Base-by-base conservation (phyloP, 2,797 vertebrate species). In the Mycteria americana region DNA sequence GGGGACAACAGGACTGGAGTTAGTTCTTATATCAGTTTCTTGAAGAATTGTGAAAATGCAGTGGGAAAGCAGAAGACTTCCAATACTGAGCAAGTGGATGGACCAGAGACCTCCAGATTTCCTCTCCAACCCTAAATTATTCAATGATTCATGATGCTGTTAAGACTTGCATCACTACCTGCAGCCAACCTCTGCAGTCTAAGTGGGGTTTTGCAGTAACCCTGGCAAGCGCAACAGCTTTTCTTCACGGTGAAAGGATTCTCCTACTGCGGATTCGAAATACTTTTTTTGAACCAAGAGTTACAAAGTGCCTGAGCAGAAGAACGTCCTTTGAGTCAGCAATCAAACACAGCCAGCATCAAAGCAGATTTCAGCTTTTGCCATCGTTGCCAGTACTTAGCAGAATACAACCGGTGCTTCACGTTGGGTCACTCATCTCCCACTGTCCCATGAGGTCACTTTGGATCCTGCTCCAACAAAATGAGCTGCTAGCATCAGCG, bases 211-310 rank as follows among this genome's bases (percentile, higher is more conserved):
- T 41, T n/a, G 73, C 69, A 68, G 68, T 2, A 56, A 33, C 22
- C n/a, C 18, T 31, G 48, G n/a, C 59, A 63, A 80, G 51, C 1
- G 0, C 0, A 2, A 13, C 46, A 33, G 43, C 1, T 0, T 19
- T 74, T 31, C 51, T 18, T 4, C 57, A 57, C 51, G 22, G 41
- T 72, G 17, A 3, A 25, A 68, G 53, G 13, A 41, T 33, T 30
- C 46, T 70, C 80, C 75, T 48, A 6, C 50, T 41, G 14, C 63
- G 41, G 21, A 16, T 4, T 3, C 23, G 27, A 59, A 41, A 18
- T 1, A 13, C 6, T 8, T 10, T 8, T 21, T 45, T 8, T 23
- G 62, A 62, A 56, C 27, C 9, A 7, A 9, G 25, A 80, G 35
- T 10, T 45, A 33, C 11, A 8, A 35, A 65, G 4, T 3, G 31